These are phyloP conservation scores for Coelopa frigida DNA, from an alignment of 1,140 invertebrate genomes.

Conservation along the genomic window DNA sequence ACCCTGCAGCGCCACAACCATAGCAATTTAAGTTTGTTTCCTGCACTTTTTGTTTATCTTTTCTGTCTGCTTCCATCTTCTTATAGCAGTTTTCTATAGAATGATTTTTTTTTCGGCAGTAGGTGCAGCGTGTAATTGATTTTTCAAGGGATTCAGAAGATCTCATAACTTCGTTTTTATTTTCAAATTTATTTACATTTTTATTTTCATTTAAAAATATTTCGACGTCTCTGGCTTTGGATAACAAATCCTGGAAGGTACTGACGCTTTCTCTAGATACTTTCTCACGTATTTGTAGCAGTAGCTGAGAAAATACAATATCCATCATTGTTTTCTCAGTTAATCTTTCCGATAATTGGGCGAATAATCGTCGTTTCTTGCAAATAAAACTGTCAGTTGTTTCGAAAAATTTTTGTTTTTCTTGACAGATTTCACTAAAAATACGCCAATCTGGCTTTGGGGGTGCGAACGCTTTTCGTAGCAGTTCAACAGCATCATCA, in stretches of 20 bases:
- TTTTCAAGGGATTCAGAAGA: not conserved
- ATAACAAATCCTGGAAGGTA: constrained; percentile 7
- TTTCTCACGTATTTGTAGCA: constrained; percentile 1
- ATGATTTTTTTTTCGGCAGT: constrained; percentile 10
- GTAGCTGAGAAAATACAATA: constrained; percentile 1
- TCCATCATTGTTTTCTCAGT: constrained; percentile 2
- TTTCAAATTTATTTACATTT: too few species aligned
- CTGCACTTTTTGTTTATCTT: constrained; percentile 1
- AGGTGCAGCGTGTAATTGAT: not conserved
- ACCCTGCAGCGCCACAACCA: constrained; percentile 3
- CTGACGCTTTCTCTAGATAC: constrained; percentile 1
- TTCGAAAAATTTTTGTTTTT: constrained; percentile 3
- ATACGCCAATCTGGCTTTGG: constrained; percentile 12
- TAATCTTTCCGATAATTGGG: constrained; percentile 4
- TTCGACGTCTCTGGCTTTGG: constrained; percentile 6
- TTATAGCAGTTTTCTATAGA: constrained; percentile 5
- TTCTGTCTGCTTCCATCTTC: constrained; percentile 6
- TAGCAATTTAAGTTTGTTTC: too few species aligned
- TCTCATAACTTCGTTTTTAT: not conserved
- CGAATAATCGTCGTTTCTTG: constrained; percentile 8
- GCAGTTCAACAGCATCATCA: constrained; percentile 8
- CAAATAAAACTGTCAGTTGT: not conserved
- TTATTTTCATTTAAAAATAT: too few species aligned
- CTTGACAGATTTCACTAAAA: constrained; percentile 7
- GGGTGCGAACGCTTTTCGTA: constrained; percentile 8